A percentile compares a stretch with the other conserved stretches of the same genome.
Evolutionary conservation across 2,888 invertebrate genomes (phyloP).

Genomic region (Troglohyphantes excavatus): DNA sequence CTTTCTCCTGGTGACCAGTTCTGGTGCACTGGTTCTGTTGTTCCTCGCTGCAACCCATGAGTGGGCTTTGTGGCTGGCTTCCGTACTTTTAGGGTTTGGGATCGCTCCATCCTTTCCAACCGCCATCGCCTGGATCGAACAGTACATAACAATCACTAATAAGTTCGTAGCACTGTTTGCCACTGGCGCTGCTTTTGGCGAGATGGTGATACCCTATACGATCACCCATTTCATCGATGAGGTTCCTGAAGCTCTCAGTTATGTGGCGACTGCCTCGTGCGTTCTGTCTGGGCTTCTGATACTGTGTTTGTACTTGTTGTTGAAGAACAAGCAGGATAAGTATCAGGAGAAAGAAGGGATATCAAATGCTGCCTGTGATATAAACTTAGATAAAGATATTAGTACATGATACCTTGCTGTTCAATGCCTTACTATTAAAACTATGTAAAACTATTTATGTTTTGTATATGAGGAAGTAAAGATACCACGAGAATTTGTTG

Average conservation of each 20-base stretch:
- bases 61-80: conserved; percentile 82
- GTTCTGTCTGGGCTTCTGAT: conserved; percentile 23
- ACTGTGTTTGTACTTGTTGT: conserved; percentile 37
- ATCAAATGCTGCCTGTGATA: neutral
- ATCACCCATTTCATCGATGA: conserved; percentile 82
- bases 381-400: too few species aligned
- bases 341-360: conserved; percentile 36
- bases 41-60: conserved; percentile 80
- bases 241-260: conserved; percentile 82
- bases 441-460: too few species aligned
- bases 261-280: conserved; percentile 81
- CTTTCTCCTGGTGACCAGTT: conserved; percentile 81
- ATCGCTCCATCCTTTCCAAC: conserved; percentile 84
- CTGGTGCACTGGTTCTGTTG: conserved; percentile 82
- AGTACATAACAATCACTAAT: conserved; percentile 83
- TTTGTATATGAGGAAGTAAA: too few species aligned
- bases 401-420: too few species aligned
- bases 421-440: too few species aligned
- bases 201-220: conserved; percentile 83
- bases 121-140: conserved; percentile 83
- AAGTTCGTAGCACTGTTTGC: conserved; percentile 83
- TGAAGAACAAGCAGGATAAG: conserved; percentile 39
- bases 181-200: conserved; percentile 83
- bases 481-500: too few species aligned
- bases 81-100: conserved; percentile 83